phyloP scores from a whole-genome alignment of 2,113 vertebrate genomes.

The Orcinus orca region DNA sequence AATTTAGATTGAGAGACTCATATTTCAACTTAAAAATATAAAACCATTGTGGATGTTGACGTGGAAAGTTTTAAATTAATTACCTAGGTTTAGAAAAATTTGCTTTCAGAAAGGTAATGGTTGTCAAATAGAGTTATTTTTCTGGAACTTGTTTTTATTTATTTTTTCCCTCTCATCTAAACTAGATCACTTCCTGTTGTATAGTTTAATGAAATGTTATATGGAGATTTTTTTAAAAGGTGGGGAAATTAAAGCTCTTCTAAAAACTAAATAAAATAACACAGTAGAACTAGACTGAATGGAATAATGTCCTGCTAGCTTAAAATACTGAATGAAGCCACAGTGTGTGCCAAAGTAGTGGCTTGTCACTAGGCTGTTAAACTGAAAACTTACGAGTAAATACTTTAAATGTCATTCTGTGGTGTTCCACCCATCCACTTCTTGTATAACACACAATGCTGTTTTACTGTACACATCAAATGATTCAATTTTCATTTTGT shows the following conservation, averaged over 20 bases:
- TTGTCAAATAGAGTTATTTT: conserved; percentile 16
- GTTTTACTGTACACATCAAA: neutral
- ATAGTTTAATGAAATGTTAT: conserved; percentile 2
- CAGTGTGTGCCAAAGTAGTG: neutral
- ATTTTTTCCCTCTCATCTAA: neutral
- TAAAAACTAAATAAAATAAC: neutral
- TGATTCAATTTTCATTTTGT: neutral
- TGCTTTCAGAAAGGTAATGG: conserved; percentile 12
- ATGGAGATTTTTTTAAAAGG: neutral
- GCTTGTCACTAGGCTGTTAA: neutral
- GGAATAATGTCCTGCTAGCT: no score
- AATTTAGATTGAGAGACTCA: conserved; percentile 22
- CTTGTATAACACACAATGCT: neutral
- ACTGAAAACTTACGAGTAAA: neutral
- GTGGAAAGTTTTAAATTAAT: conserved; percentile 39
- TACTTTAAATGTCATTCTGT: neutral
- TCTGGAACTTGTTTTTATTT: neutral
- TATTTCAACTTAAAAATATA: conserved; percentile 48
- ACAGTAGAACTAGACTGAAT: neutral
- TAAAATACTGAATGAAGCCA: neutral
- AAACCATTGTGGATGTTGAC: neutral
- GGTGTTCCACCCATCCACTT: neutral
- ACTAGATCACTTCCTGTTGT: neutral
- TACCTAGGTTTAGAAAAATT: conserved; percentile 31
- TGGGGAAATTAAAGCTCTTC: conserved; percentile 21